Conservation (phyloP, 2,797 vertebrate species). For the Neoniphon sammara region DNA sequence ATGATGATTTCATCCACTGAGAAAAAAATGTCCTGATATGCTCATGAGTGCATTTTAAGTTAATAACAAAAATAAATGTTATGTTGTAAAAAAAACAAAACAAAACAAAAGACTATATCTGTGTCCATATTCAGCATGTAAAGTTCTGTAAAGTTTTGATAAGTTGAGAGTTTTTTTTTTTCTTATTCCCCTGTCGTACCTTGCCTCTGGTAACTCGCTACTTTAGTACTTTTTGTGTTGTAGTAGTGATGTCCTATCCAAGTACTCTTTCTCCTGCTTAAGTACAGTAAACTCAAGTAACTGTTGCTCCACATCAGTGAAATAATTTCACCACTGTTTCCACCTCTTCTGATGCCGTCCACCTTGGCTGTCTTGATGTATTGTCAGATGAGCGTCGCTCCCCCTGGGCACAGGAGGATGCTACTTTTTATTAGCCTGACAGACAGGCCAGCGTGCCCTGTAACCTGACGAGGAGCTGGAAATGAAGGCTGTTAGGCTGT, state of each 20-base stretch:
- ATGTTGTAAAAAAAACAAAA: too few species aligned
- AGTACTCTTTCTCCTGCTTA: neutral
- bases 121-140: too few species aligned
- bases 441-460: slow-evolving; percentile 38
- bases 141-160: too few species aligned
- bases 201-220: neutral
- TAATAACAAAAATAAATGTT: too few species aligned
- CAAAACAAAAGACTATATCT: too few species aligned
- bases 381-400: slow-evolving; percentile 19
- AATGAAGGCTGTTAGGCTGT: slow-evolving; percentile 59
- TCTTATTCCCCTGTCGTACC: too few species aligned
- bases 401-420: slow-evolving; percentile 42
- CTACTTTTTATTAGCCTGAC: slow-evolving; percentile 65
- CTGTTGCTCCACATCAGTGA: neutral
- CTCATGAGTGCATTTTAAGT: too few species aligned
- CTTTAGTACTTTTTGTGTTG: neutral
- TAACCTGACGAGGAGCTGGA: slow-evolving; percentile 49
- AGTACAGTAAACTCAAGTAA: neutral
- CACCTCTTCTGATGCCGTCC: slow-evolving; percentile 44
- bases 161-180: too few species aligned
- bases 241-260: neutral
- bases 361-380: slow-evolving; percentile 37
- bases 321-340: slow-evolving; percentile 22
- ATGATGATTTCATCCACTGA: too few species aligned
- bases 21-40: too few species aligned